Percentiles rank a stretch among this genome's conserved stretches.
phyloP scores from a whole-genome alignment of 2,113 vertebrate genomes.

The Trochalopteron elliotii region DNA sequence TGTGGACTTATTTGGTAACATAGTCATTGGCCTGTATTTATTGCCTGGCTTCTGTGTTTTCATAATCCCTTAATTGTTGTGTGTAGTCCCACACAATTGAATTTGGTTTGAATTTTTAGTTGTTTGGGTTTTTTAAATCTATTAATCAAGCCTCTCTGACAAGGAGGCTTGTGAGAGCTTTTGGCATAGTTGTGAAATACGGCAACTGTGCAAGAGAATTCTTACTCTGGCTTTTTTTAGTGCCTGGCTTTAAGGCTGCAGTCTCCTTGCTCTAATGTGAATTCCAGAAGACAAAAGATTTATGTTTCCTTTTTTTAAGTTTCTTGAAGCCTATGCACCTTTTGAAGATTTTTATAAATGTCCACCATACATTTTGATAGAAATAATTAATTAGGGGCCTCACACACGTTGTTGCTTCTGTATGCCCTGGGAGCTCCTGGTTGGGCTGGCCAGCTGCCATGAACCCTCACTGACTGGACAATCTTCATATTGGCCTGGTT shows the following conservation, averaged over 20 bases:
- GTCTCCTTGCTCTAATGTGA: slow-evolving; percentile 12
- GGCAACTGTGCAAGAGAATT: slow-evolving; percentile 23
- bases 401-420: neutral
- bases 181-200: slow-evolving; percentile 35
- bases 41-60: neutral
- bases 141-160: slow-evolving; percentile 23
- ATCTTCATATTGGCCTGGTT: neutral
- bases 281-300: slow-evolving; percentile 42
- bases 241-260: neutral
- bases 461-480: neutral
- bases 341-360: neutral
- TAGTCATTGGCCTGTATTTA: neutral
- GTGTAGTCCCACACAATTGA: neutral
- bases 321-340: neutral
- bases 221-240: slow-evolving; percentile 10
- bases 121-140: neutral
- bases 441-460: neutral
- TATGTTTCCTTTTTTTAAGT: neutral
- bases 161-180: slow-evolving; percentile 28
- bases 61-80: neutral
- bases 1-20: neutral
- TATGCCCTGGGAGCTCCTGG: neutral
- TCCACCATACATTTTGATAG: neutral
- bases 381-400: neutral
- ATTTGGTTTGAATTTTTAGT: slow-evolving; percentile 40